Percentiles rank a stretch among this genome's conserved stretches.
phyloP scores from a whole-genome alignment of 2,797 vertebrate genomes.

The Chiroxiphia lanceolata region DNA sequence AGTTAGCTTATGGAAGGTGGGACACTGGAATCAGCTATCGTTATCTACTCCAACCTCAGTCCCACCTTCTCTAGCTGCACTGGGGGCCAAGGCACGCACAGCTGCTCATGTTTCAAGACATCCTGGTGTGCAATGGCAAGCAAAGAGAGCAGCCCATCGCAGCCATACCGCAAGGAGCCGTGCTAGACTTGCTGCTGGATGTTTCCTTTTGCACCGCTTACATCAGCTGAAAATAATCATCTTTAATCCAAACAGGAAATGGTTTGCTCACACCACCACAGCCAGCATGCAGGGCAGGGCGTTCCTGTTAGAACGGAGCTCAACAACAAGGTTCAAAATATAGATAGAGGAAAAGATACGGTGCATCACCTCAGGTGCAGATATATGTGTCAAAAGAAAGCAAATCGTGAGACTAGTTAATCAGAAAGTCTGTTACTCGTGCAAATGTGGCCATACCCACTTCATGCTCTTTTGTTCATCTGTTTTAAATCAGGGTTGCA shows the following conservation, averaged over 20 bases:
- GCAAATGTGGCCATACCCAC: neutral
- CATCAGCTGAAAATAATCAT: constrained; percentile 60
- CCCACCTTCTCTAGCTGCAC: neutral
- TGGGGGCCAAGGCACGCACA: neutral
- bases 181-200: constrained; percentile 59
- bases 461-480: neutral
- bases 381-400: constrained; percentile 5
- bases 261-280: constrained; percentile 68
- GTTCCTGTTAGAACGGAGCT: constrained; percentile 42
- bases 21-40: neutral
- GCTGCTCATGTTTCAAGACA: neutral
- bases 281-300: constrained; percentile 44
- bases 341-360: constrained; percentile 57
- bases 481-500: neutral
- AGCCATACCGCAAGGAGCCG: constrained; percentile 36
- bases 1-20: neutral
- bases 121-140: neutral
- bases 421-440: neutral
- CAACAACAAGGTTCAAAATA: constrained; percentile 61
- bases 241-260: constrained; percentile 73
- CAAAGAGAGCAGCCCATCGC: neutral
- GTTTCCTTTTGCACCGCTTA: constrained; percentile 8
- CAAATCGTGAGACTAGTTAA: neutral
- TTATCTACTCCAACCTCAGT: neutral
- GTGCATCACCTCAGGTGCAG: constrained; percentile 37